Evolutionary conservation across 2,797 vertebrate genomes (phyloP), one percentile per base, ranked within the genome.

Genomic region (Psittacula derbiana): DNA sequence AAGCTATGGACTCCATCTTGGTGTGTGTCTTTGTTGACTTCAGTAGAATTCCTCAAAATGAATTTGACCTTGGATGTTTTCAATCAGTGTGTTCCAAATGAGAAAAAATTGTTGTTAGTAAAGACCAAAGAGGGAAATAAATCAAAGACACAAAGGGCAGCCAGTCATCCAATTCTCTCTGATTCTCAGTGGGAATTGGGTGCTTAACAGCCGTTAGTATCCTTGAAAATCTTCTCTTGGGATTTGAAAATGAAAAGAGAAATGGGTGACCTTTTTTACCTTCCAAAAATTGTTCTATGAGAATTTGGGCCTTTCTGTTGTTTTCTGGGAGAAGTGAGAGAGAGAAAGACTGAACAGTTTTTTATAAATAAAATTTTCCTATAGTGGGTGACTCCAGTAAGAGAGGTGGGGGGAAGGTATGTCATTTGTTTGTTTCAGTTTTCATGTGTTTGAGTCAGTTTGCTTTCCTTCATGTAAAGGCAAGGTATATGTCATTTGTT

Each of bases 71-170:
- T 94, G 94, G 89, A 97, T 93, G 92, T 97, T 97, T 96, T 96
- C 95, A 96, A 96, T 95, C 92, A 96, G 88, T 80, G 72, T 96
- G 95, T 78, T 95, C 94, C 93, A 97, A 94, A 95, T 96, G 96
- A 96, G 95, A 97, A 97, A 94, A 96, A 96, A 95, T 94, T 95
- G 95, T 96, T 96, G 93, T 96, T 97, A 95, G 93, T 96, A 96
- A 97, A 95, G 91, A 94, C 88, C 89, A 95, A 95, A 95, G 92
- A 94, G 80, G 92, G 92, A 95, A 95, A 95, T 95, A 96, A 96
- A 97, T 95, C 96, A 97, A 96, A 97, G 96, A 94, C 92, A 96
- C 93, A 97, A 95, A 96, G 95, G 93, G 95, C 94, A 96, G 92
- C 92, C 92, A 95, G 94, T 96, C 60, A 28, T 94, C 95, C 92